phyloP scores from a whole-genome alignment of 2,888 invertebrate genomes.

The Operophtera brumata region DNA sequence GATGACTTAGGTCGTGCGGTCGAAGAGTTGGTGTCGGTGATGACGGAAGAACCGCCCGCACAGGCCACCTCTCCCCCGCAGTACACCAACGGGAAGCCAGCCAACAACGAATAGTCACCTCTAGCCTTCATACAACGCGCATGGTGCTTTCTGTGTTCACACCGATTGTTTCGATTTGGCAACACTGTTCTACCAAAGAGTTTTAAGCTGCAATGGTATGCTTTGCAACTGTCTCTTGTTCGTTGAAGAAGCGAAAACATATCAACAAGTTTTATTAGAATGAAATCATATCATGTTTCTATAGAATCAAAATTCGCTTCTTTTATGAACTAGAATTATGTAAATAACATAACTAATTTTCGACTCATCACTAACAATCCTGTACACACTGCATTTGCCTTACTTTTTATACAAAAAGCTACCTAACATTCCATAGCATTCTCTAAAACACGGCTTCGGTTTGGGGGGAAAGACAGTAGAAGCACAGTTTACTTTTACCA shows the following conservation, averaged over 20 bases:
- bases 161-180: constrained; percentile 52
- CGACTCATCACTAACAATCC: constrained; percentile 77
- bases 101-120: constrained; percentile 53
- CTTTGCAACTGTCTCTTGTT: constrained; percentile 28
- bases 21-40: constrained; percentile 93
- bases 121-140: constrained; percentile 35
- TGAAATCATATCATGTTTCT: not conserved
- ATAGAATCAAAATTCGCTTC: constrained; percentile 9
- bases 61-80: constrained; percentile 65
- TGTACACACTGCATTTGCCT: constrained; percentile 52
- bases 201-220: constrained; percentile 35
- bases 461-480: constrained; percentile 39
- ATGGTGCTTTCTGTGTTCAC: constrained; percentile 48
- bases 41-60: constrained; percentile 85
- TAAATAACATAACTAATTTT: constrained; percentile 64
- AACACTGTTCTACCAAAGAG: constrained; percentile 59
- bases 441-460: constrained; percentile 43
- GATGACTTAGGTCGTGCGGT: constrained; percentile 93
- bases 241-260: constrained; percentile 16
- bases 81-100: constrained; percentile 74
- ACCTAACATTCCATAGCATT: constrained; percentile 60
- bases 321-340: constrained; percentile 20
- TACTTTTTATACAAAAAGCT: constrained; percentile 56
- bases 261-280: not conserved
- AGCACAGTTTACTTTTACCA: constrained; percentile 30